phyloP scores from a whole-genome alignment of 2,113 vertebrate genomes.

The Syrmaticus mikado region DNA sequence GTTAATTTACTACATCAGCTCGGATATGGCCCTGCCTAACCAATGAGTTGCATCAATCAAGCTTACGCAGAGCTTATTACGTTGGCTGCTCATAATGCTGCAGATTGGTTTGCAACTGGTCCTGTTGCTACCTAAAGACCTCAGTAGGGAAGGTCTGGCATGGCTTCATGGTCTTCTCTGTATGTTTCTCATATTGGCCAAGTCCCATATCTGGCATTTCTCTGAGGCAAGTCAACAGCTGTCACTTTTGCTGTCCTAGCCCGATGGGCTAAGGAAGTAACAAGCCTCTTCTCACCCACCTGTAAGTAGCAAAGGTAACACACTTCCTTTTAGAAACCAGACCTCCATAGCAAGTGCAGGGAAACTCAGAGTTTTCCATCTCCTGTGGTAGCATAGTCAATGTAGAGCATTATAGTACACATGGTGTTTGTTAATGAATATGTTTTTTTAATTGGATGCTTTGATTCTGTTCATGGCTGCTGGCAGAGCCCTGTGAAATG shows the following conservation, averaged over 20 bases:
- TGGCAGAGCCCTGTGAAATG: slow-evolving; percentile 37
- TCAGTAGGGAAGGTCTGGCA: not conserved
- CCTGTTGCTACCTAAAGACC: slow-evolving; percentile 26
- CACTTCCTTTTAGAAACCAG: not conserved
- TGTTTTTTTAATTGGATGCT: slow-evolving; percentile 69
- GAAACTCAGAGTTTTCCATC: not conserved
- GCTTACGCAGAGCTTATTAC: slow-evolving; percentile 20
- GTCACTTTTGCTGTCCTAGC: not conserved
- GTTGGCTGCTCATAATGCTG: accelerated
- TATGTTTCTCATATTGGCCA: not conserved
- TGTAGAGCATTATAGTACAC: slow-evolving; percentile 11
- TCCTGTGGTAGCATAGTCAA: slow-evolving; percentile 8
- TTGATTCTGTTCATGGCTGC: slow-evolving; percentile 55
- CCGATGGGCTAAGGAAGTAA: not conserved
- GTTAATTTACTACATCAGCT: slow-evolving; percentile 30
- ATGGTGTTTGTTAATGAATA: slow-evolving; percentile 54
- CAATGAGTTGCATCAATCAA: slow-evolving; percentile 20
- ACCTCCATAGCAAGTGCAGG: not conserved
- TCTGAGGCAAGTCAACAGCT: slow-evolving; percentile 9
- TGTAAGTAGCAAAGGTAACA: not conserved
- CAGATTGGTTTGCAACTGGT: not conserved
- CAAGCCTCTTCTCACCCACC: not conserved
- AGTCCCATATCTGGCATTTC: not conserved
- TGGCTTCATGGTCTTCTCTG: not conserved
- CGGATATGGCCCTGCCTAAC: slow-evolving; percentile 13